Evolutionary conservation across 2,888 invertebrate species (phyloP).

Genomic region (Acanthacorydalis orientalis): DNA sequence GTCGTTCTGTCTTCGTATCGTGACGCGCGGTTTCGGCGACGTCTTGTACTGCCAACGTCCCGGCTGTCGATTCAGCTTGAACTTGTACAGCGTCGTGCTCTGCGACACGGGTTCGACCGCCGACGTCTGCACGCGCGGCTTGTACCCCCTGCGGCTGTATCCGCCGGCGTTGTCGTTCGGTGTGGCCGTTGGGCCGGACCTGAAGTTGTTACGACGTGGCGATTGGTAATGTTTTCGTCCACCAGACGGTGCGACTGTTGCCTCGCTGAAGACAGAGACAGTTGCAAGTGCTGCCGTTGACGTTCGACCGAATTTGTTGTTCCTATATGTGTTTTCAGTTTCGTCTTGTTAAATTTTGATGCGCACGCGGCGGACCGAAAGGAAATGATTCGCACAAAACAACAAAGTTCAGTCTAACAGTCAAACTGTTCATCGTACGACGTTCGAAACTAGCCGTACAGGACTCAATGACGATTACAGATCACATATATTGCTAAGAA

Average conservation of each 20-base stretch:
- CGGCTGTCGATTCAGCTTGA: constrained; percentile 64
- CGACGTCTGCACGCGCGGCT: constrained; percentile 41
- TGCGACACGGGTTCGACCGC: constrained; percentile 31
- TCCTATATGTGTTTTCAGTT: constrained; percentile 9
- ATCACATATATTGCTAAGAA: too few relatives aligned
- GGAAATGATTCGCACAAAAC: too few relatives aligned
- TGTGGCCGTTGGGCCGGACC: constrained; percentile 9
- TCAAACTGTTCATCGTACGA: too few relatives aligned
- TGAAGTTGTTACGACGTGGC: constrained; percentile 6
- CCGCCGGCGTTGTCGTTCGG: constrained; percentile 3
- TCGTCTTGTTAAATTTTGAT: too few relatives aligned
- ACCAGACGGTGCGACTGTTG: constrained; percentile 27
- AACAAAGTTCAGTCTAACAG: too few relatives aligned
- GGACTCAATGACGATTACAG: too few relatives aligned
- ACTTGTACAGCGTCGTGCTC: constrained; percentile 54
- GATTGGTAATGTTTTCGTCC: constrained; percentile 33
- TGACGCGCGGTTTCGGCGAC: constrained; percentile 70
- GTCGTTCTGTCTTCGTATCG: constrained; percentile 51
- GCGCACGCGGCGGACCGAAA: too few relatives aligned
- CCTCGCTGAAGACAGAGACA: constrained; percentile 48
- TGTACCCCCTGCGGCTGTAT: constrained; percentile 42
- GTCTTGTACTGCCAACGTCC: constrained; percentile 87
- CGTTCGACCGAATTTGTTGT: constrained; percentile 26
- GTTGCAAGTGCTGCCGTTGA: constrained; percentile 42
- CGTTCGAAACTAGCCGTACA: too few relatives aligned